These are phyloP conservation scores for Arenicola marina DNA, from an alignment of 2,888 invertebrate genomes.

Conservation along the genomic window DNA sequence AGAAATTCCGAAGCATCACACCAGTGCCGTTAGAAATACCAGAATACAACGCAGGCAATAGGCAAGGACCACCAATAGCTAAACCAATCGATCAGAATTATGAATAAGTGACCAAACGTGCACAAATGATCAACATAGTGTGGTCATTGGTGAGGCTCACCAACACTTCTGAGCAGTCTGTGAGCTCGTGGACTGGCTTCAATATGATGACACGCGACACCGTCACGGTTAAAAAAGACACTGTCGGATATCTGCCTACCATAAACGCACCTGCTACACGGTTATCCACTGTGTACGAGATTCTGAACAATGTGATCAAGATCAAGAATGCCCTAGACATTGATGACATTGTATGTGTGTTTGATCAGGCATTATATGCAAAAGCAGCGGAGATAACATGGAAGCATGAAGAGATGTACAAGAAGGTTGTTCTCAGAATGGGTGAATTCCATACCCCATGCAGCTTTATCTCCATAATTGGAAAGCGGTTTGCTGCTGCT, in stretches of 20 bases:
- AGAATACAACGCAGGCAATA: conserved; percentile 16
- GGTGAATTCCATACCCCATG: conserved; percentile 31
- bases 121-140: conserved; percentile 8
- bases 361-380: conserved; percentile 34
- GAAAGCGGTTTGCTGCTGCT: conserved; percentile 30
- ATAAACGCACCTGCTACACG: conserved; percentile 25
- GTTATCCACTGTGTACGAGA: conserved; percentile 17
- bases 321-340: conserved; percentile 15
- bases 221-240: conserved; percentile 12
- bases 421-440: conserved; percentile 25
- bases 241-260: conserved; percentile 20
- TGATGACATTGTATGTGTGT: conserved; percentile 15
- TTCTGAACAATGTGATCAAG: conserved; percentile 15
- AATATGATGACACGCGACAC: conserved; percentile 7
- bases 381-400: conserved; percentile 33
- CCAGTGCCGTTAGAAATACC: conserved; percentile 3
- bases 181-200: too few species aligned
- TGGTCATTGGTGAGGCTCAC: conserved; percentile 7
- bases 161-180: conserved; percentile 12
- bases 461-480: conserved; percentile 27
- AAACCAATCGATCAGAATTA: not conserved
- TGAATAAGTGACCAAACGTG: not conserved
- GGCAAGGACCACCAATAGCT: conserved; percentile 16
- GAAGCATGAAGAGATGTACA: conserved; percentile 20
- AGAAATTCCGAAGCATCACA: conserved; percentile 2